phyloP scores from a whole-genome alignment of 2,113 vertebrate species.

The Gambusia holbrooki region DNA sequence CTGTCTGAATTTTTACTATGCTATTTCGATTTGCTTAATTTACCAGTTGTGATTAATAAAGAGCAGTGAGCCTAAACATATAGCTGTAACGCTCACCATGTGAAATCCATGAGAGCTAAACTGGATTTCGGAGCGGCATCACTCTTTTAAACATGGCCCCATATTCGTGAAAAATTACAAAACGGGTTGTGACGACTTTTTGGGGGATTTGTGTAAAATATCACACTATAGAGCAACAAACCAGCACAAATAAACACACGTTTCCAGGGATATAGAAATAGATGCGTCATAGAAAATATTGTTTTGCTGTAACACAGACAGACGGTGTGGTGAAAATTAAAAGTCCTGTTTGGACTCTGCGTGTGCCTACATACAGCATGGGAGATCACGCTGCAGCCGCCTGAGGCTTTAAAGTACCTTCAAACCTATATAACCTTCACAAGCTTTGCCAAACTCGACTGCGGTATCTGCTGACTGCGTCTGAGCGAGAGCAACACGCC shows the following conservation, averaged over 20 bases:
- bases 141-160: too few relatives aligned
- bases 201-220: too few relatives aligned
- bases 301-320: neutral
- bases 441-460: neutral
- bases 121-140: too few relatives aligned
- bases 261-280: neutral
- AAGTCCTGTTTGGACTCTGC: neutral
- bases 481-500: neutral
- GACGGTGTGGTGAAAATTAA: neutral
- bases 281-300: neutral
- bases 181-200: too few relatives aligned
- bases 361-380: neutral
- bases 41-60: too few relatives aligned
- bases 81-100: too few relatives aligned
- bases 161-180: too few relatives aligned
- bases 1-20: neutral
- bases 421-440: neutral
- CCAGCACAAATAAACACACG: neutral
- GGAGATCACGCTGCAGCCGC: neutral
- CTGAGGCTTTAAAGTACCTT: neutral
- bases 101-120: too few relatives aligned
- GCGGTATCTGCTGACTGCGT: neutral
- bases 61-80: too few relatives aligned
- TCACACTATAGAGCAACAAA: neutral
- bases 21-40: too few relatives aligned